A percentile compares a stretch with the other conserved stretches of the same genome.
phyloP scores from a whole-genome alignment of 2,797 vertebrate species.

The Clarias platycephalus region DNA sequence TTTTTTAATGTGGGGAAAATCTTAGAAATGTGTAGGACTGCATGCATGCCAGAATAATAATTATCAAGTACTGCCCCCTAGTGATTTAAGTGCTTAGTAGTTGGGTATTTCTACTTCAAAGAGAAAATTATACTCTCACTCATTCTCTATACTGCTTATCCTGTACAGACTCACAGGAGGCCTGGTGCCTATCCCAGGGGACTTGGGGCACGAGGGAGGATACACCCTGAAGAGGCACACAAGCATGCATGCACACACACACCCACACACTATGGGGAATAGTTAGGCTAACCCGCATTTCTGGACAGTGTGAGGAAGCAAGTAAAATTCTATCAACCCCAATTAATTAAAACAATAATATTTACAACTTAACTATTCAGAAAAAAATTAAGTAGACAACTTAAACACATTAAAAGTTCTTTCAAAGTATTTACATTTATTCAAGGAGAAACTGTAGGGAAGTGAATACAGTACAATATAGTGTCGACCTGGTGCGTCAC shows the following conservation, averaged over 20 bases:
- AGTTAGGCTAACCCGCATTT: too few species aligned
- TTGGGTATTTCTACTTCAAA: not conserved
- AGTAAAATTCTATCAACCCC: too few species aligned
- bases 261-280: too few species aligned
- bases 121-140: not conserved
- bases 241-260: too few species aligned
- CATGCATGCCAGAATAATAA: not conserved
- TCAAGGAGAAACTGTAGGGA: slow-evolving; percentile 63
- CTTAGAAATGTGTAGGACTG: not conserved
- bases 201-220: too few species aligned
- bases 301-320: too few species aligned
- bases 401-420: not conserved
- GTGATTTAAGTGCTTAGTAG: slow-evolving; percentile 11
- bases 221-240: too few species aligned
- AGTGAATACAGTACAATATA: slow-evolving; percentile 71
- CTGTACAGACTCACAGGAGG: too few species aligned
- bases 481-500: slow-evolving; percentile 69
- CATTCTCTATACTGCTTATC: too few species aligned
- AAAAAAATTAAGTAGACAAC: not conserved
- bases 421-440: slow-evolving; percentile 72
- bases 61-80: slow-evolving; percentile 35
- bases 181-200: too few species aligned
- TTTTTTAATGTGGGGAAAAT: too few species aligned
- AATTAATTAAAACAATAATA: not conserved
- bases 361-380: not conserved